Evolutionary conservation across 1,140 invertebrate species (phyloP).

Genomic region (Zelostemma sp.): DNA sequence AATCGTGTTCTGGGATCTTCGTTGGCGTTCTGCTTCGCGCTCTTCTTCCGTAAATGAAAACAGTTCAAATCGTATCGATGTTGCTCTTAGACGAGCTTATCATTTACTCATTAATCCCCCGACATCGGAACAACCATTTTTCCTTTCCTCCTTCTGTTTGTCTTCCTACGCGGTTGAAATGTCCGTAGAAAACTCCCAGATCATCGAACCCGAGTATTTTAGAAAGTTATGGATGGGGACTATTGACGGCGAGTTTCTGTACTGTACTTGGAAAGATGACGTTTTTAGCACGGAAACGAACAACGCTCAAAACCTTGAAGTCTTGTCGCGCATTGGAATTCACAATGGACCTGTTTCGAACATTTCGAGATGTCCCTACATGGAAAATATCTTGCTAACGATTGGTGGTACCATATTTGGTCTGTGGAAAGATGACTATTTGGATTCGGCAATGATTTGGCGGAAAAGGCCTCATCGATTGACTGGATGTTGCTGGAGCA

Average conservation of each 20-base stretch:
- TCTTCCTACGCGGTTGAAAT: constrained; percentile 15
- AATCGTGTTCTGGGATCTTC: constrained; percentile 76
- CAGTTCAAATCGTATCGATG: constrained; percentile 67
- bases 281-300: constrained; percentile 70
- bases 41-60: background rate
- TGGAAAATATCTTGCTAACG: constrained; percentile 72
- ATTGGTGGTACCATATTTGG: constrained; percentile 74
- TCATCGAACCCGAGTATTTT: constrained; percentile 1
- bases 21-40: constrained; percentile 9
- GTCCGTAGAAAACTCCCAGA: background rate
- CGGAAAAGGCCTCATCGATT: constrained; percentile 66
- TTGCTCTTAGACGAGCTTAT: constrained; percentile 73
- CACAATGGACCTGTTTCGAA: constrained; percentile 77
- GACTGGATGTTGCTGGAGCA: constrained; percentile 69
- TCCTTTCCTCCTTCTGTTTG: constrained; percentile 29
- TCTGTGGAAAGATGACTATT: constrained; percentile 72
- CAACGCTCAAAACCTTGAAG: constrained; percentile 66
- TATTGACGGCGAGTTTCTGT: constrained; percentile 67
- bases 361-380: constrained; percentile 71
- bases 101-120: constrained; percentile 42
- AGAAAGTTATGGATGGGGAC: constrained; percentile 51
- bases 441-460: constrained; percentile 70
- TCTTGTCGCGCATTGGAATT: constrained; percentile 64
- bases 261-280: constrained; percentile 73
- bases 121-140: constrained; percentile 18